phyloP scores from a whole-genome alignment of 2,888 invertebrate species.

The Brenthis hecate region DNA sequence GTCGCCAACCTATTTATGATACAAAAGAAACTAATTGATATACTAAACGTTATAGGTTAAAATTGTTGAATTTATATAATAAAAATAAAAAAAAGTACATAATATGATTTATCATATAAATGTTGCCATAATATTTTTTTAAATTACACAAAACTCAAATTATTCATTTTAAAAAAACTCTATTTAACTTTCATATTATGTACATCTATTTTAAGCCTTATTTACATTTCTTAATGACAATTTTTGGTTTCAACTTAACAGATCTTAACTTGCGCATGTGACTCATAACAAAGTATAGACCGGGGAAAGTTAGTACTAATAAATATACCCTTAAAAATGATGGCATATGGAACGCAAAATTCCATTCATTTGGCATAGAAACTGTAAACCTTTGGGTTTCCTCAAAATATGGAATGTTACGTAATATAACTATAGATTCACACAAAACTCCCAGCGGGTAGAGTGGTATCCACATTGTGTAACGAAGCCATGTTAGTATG shows the following conservation, averaged over 20 bases:
- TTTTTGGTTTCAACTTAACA: constrained; percentile 83
- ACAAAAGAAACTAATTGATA: no score
- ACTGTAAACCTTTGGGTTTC: constrained; percentile 90
- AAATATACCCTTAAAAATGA: constrained; percentile 90
- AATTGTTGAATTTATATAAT: no score
- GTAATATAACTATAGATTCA: constrained; percentile 90
- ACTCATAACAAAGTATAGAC: constrained; percentile 89
- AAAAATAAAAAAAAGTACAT: no score
- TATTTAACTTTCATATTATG: no score
- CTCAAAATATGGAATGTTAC: constrained; percentile 95
- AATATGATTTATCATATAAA: no score
- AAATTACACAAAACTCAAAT: no score
- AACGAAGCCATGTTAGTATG: constrained; percentile 94
- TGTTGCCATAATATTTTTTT: no score
- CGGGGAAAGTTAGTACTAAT: constrained; percentile 88
- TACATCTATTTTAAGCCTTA: constrained; percentile 44
- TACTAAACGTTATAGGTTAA: no score
- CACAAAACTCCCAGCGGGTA: constrained; percentile 95
- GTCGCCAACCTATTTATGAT: no score
- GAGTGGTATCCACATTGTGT: constrained; percentile 95
- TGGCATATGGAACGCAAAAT: constrained; percentile 93
- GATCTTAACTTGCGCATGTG: constrained; percentile 91
- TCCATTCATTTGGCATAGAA: constrained; percentile 91
- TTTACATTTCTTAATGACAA: constrained; percentile 71
- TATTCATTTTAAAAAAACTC: no score